Evolutionary conservation across 2,797 vertebrate species (phyloP).

Genomic region (Sparus aurata): DNA sequence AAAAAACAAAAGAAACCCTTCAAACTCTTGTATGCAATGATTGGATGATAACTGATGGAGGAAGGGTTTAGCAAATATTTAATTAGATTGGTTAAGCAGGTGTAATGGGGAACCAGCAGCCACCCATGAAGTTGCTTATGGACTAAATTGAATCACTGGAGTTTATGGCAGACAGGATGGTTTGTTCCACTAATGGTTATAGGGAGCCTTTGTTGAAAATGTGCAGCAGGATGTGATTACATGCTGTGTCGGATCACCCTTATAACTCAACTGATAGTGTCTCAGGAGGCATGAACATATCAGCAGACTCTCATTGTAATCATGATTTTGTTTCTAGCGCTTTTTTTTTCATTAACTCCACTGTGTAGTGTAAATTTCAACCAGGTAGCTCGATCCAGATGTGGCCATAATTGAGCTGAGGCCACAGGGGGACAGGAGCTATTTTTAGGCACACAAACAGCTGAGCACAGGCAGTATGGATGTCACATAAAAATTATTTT

Average conservation of each 20-base stretch:
- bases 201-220: conserved; percentile 8
- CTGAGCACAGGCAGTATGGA: conserved; percentile 45
- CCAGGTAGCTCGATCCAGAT: conserved; percentile 55
- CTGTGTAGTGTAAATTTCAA: conserved; percentile 4
- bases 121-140: not conserved
- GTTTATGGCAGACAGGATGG: conserved; percentile 18
- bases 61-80: not conserved
- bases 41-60: not conserved
- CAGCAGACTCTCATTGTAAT: not conserved
- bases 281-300: conserved; percentile 6
- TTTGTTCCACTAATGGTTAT: conserved; percentile 6
- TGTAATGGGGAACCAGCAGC: not conserved
- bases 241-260: not conserved
- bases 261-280: not conserved
- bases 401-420: conserved; percentile 37
- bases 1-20: not conserved
- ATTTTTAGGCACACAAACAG: conserved; percentile 62
- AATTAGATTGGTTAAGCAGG: conserved; percentile 24
- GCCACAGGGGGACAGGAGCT: conserved; percentile 21
- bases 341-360: not conserved
- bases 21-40: not conserved
- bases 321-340: not conserved
- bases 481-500: conserved; percentile 1
- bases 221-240: conserved; percentile 20
- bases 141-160: conserved; percentile 22